A percentile compares a stretch with the other conserved stretches of the same genome.
phyloP scores from a whole-genome alignment of 2,888 invertebrate species.

The Hymenopus coronatus region DNA sequence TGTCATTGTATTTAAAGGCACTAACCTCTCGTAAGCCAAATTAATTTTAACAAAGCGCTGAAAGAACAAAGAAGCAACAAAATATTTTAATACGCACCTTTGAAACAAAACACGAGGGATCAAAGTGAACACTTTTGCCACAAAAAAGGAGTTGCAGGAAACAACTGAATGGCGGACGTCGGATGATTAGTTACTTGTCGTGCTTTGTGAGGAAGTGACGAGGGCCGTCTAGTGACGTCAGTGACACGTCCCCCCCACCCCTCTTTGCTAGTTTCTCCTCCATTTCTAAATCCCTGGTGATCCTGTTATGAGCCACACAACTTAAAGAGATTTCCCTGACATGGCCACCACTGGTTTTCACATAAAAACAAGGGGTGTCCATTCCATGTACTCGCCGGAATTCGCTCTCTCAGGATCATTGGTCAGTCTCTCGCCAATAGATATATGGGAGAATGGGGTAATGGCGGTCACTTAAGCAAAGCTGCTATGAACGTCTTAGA shows the following conservation, averaged over 20 bases:
- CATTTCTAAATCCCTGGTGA: background rate
- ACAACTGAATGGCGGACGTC: background rate
- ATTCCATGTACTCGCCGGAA: background rate
- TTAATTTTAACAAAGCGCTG: no score
- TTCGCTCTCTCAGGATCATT: no score
- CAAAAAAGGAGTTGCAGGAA: background rate
- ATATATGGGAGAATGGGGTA: no score
- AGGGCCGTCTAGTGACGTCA: background rate
- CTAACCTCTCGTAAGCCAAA: no score
- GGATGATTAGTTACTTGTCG: background rate
- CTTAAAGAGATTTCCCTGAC: conserved; percentile 4
- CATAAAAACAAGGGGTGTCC: background rate
- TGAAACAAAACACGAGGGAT: background rate
- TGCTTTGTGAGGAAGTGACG: background rate
- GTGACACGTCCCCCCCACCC: background rate
- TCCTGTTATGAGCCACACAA: conserved; percentile 8
- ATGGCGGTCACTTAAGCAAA: no score
- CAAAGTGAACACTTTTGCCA: background rate
- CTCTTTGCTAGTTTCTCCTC: no score
- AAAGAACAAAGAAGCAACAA: background rate
- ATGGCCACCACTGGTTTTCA: background rate
- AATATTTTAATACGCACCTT: background rate
- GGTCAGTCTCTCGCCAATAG: no score
- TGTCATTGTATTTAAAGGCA: no score
- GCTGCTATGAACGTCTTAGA: no score